Evolutionary conservation across 2,113 vertebrate species (phyloP).

Genomic region (Conger conger): DNA sequence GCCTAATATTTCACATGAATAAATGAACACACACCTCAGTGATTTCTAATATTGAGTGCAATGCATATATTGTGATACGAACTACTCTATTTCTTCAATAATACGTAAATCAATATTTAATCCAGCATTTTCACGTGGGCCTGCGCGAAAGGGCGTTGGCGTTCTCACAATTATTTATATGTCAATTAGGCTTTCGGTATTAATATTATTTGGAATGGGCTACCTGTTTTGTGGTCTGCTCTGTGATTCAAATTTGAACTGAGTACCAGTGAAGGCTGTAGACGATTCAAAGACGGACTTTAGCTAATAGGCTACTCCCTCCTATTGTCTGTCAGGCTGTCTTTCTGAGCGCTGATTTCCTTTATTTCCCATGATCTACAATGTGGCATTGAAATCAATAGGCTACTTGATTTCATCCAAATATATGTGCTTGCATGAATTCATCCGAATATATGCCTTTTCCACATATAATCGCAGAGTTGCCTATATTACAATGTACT

Average conservation of each 20-base stretch:
- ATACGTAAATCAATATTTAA: background rate
- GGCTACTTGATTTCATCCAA: background rate
- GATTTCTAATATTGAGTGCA: no score
- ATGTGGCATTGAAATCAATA: background rate
- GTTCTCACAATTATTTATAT: background rate
- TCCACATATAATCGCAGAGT: background rate
- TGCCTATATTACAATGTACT: background rate
- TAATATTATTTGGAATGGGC: background rate
- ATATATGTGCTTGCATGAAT: background rate
- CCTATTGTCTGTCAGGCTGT: constrained; percentile 24
- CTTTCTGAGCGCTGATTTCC: background rate
- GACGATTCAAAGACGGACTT: background rate
- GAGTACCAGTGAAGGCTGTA: background rate
- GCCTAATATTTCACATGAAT: no score
- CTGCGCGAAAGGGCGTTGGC: constrained; percentile 16
- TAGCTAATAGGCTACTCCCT: no score
- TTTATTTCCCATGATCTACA: background rate
- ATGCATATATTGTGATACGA: no score
- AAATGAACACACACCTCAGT: no score
- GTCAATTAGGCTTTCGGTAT: background rate
- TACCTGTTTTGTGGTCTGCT: constrained; percentile 9
- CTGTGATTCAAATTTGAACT: background rate
- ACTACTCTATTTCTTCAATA: no score
- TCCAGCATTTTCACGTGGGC: no score
- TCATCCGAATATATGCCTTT: background rate